Evolutionary conservation across 2,113 vertebrate species (phyloP).

Genomic region (Thamnophis sirtalis): DNA sequence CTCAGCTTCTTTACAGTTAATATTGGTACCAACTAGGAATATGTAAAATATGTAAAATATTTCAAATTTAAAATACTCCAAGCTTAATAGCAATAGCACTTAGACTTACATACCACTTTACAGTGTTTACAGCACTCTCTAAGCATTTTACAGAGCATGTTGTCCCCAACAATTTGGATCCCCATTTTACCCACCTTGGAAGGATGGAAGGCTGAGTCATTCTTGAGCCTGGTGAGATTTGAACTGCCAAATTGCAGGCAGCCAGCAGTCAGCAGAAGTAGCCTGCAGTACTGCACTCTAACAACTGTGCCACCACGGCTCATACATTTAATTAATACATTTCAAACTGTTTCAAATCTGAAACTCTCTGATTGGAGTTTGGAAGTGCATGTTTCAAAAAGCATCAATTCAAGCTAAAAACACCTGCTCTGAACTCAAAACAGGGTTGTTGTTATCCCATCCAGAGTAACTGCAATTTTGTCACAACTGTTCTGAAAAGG

Average conservation of each 20-base stretch:
- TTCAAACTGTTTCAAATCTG: not conserved
- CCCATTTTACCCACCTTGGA: no score
- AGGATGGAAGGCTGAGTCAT: no score
- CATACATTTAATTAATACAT: not conserved
- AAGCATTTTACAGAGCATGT: no score
- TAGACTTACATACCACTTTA: no score
- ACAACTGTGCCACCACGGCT: no score
- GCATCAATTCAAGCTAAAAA: not conserved
- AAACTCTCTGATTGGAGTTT: not conserved
- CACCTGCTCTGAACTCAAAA: not conserved
- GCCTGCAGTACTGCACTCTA: no score
- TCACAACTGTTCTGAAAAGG: not conserved
- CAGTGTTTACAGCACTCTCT: no score
- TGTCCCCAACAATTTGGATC: no score
- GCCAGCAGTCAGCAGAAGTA: no score
- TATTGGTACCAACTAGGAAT: not conserved
- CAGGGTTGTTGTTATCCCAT: not conserved
- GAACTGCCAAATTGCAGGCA: no score
- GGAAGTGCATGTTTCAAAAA: not conserved
- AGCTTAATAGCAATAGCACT: not conserved
- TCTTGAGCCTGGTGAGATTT: no score
- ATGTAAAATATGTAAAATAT: not conserved
- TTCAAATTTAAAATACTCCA: not conserved
- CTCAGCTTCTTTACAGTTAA: not conserved
- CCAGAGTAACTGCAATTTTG: not conserved